phyloP scores from a whole-genome alignment of 2,888 invertebrate species.

The Acronicta aceris region DNA sequence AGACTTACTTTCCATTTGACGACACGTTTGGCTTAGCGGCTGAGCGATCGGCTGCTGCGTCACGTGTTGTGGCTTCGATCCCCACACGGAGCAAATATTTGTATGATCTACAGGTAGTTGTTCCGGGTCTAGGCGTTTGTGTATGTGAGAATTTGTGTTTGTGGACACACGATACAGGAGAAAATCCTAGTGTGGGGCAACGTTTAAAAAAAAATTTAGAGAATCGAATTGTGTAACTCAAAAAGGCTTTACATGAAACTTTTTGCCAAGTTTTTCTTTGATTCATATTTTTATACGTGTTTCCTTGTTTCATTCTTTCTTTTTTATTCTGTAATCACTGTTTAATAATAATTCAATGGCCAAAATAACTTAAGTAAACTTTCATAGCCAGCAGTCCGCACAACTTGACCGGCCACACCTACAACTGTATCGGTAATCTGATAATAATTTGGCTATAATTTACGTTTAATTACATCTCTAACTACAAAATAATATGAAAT shows the following conservation, averaged over 20 bases:
- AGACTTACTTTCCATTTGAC: neutral
- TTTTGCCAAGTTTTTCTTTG: neutral
- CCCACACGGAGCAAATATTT: no score
- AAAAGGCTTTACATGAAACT: neutral
- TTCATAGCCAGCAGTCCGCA: slow-evolving; percentile 17
- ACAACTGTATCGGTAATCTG: slow-evolving; percentile 65
- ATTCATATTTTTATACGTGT: neutral
- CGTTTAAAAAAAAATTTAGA: no score
- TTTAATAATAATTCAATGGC: slow-evolving; percentile 4
- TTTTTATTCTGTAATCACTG: neutral
- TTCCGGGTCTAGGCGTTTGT: no score
- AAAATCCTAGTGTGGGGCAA: no score
- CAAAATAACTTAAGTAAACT: slow-evolving; percentile 25
- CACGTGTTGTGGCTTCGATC: no score
- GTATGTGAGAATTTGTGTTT: no score
- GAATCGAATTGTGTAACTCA: neutral
- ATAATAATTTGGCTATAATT: slow-evolving; percentile 75
- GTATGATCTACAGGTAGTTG: no score
- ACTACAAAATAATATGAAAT: slow-evolving; percentile 84
- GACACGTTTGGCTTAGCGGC: no score
- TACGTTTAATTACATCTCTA: slow-evolving; percentile 81
- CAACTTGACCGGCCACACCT: slow-evolving; percentile 12
- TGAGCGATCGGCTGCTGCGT: no score
- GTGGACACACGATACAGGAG: no score
- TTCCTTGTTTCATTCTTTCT: neutral